phyloP scores from a whole-genome alignment of 2,888 invertebrate species.

The Charanyca ferruginea region DNA sequence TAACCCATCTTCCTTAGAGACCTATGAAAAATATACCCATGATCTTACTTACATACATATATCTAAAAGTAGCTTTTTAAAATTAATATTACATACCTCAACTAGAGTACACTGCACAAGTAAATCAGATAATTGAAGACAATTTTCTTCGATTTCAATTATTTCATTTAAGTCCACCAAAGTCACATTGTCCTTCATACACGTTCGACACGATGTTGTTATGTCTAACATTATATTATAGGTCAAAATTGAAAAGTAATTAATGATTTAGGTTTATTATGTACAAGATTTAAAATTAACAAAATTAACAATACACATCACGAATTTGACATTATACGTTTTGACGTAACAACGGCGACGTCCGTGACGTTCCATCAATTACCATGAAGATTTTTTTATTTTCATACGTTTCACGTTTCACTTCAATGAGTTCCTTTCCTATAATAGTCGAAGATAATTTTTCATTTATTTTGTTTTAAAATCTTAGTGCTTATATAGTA shows the following conservation, averaged over 20 bases:
- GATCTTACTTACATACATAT: background rate
- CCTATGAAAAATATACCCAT: conserved; percentile 70
- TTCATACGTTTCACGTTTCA: too few relatives aligned
- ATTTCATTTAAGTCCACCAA: conserved; percentile 79
- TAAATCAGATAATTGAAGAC: conserved; percentile 76
- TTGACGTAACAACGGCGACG: conserved; percentile 12
- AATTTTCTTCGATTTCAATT: conserved; percentile 76
- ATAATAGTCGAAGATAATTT: too few relatives aligned
- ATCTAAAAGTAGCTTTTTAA: background rate
- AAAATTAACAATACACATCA: conserved; percentile 45
- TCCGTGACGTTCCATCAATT: background rate
- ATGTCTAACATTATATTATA: conserved; percentile 78
- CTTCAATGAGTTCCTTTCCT: background rate
- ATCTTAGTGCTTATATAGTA: background rate
- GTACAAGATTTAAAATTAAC: conserved; percentile 1
- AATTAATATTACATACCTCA: conserved; percentile 70
- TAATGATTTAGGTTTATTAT: background rate
- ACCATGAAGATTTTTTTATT: too few relatives aligned
- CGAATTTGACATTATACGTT: conserved; percentile 17
- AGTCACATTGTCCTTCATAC: conserved; percentile 80
- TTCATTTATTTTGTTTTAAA: too few relatives aligned
- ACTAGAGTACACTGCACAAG: conserved; percentile 78
- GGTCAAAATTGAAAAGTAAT: background rate
- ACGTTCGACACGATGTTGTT: conserved; percentile 82
- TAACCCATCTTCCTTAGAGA: conserved; percentile 89